A percentile compares a stretch with the other conserved stretches of the same genome.
Evolutionary conservation across 2,888 invertebrate species (phyloP).

Genomic region (Drosophila sordidula): DNA sequence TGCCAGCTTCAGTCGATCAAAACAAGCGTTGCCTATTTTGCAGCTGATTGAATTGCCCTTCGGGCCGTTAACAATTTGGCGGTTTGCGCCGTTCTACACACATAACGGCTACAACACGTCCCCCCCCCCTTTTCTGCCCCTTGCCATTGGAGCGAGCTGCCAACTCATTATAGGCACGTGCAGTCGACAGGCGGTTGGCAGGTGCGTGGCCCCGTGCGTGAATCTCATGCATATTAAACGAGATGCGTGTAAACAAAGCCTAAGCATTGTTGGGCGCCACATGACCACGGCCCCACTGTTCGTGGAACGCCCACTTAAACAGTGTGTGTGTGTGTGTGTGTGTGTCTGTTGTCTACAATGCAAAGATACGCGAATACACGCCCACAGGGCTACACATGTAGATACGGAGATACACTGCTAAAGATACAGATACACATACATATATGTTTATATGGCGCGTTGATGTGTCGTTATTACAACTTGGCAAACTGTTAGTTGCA

Average conservation of each 20-base stretch:
- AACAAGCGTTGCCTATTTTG: conserved; percentile 44
- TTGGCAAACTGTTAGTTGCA: conserved; percentile 51
- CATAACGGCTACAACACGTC: too few species aligned
- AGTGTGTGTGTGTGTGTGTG: neutral
- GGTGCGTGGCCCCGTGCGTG: conserved; percentile 49
- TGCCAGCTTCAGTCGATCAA: conserved; percentile 19
- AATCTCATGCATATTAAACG: conserved; percentile 71
- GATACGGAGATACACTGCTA: neutral
- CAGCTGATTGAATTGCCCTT: conserved; percentile 49
- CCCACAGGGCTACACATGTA: neutral
- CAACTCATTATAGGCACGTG: conserved; percentile 60
- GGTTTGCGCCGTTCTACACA: neutral
- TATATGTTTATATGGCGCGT: conserved; percentile 2
- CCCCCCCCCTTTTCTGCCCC: neutral
- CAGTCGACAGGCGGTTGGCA: conserved; percentile 27
- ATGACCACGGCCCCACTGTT: conserved; percentile 18
- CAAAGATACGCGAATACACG: conserved; percentile 8
- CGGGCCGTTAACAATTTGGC: conserved; percentile 22
- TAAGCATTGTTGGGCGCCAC: conserved; percentile 41
- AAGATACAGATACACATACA: neutral
- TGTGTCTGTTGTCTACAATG: neutral
- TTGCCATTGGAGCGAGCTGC: conserved; percentile 8
- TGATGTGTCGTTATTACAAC: conserved; percentile 32
- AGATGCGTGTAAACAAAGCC: conserved; percentile 66
- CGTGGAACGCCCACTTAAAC: conserved; percentile 16